Conservation (phyloP, 30 jellyfish, hydroid and myxozoan genomes). For the Aurelia aurita complex sp. Pacific region DNA sequence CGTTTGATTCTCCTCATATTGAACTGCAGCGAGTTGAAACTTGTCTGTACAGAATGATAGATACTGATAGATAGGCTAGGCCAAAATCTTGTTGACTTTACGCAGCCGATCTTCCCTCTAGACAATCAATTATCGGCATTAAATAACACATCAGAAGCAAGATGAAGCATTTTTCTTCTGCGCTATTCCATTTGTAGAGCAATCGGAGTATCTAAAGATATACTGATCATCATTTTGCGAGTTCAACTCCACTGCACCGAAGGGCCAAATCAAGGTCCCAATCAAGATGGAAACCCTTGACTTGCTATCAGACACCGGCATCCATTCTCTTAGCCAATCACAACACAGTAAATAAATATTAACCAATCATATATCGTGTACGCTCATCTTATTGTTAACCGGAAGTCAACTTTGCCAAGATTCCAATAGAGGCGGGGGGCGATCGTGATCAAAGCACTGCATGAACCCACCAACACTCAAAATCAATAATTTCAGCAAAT, state of each 20-base stretch:
- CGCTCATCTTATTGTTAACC: conserved; percentile 6
- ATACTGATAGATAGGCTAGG: background rate
- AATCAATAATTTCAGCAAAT: no score
- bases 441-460: no score
- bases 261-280: conserved; percentile 37
- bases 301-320: conserved; percentile 78
- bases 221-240: background rate
- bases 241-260: background rate
- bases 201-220: background rate
- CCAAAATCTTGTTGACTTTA: conserved; percentile 8
- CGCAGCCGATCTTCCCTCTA: background rate
- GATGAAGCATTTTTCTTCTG: background rate
- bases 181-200: background rate
- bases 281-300: conserved; percentile 65
- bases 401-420: conserved; percentile 30
- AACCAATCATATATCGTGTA: conserved; percentile 30
- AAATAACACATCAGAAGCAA: background rate
- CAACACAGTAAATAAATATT: background rate
- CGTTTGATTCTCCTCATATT: conserved; percentile 94
- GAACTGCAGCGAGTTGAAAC: no score
- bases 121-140: background rate
- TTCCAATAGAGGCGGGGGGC: no score
- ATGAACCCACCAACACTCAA: no score
- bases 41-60: no score
- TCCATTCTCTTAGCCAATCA: conserved; percentile 50